A percentile compares a stretch with the other conserved stretches of the same genome.
Evolutionary conservation across 2,888 invertebrate species (phyloP).

Genomic region (Mellilla xanthometata): DNA sequence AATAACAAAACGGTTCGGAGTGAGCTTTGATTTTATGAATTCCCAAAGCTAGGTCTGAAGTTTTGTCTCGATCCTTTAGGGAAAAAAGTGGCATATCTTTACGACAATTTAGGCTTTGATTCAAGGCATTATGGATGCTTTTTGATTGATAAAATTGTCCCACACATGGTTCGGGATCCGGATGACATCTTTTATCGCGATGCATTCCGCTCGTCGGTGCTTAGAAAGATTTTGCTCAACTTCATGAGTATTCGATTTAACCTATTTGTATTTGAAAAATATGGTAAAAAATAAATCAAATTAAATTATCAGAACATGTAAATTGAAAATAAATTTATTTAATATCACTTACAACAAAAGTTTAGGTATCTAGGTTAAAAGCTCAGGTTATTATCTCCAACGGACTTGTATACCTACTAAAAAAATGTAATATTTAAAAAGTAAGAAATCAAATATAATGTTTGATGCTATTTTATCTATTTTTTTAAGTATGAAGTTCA

Average conservation of each 20-base stretch:
- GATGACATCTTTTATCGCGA: conserved; percentile 81
- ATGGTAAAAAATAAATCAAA: background rate
- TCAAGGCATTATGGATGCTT: conserved; percentile 40
- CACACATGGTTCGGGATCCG: conserved; percentile 63
- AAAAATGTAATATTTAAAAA: too few species aligned
- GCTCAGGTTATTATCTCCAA: too few species aligned
- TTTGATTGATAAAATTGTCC: conserved; percentile 33
- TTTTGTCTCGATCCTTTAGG: conserved; percentile 60
- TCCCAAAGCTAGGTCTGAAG: conserved; percentile 76
- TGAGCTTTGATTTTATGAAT: conserved; percentile 73
- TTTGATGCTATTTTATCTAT: too few species aligned
- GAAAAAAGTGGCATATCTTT: conserved; percentile 47
- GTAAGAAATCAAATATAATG: too few species aligned
- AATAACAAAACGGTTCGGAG: conserved; percentile 60
- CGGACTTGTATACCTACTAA: too few species aligned
- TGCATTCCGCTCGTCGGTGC: conserved; percentile 71
- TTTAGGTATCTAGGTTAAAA: too few species aligned
- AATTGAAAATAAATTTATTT: too few species aligned
- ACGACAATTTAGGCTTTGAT: conserved; percentile 47
- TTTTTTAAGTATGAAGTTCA: too few species aligned
- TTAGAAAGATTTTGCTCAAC: conserved; percentile 59
- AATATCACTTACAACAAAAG: too few species aligned
- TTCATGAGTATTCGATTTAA: conserved; percentile 29
- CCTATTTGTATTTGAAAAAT: too few species aligned
- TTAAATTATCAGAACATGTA: background rate